These are phyloP conservation scores for western clawed frog (Xenopus tropicalis) DNA, from an alignment of 2,113 vertebrate genomes.

Conservation along the genomic window DNA sequence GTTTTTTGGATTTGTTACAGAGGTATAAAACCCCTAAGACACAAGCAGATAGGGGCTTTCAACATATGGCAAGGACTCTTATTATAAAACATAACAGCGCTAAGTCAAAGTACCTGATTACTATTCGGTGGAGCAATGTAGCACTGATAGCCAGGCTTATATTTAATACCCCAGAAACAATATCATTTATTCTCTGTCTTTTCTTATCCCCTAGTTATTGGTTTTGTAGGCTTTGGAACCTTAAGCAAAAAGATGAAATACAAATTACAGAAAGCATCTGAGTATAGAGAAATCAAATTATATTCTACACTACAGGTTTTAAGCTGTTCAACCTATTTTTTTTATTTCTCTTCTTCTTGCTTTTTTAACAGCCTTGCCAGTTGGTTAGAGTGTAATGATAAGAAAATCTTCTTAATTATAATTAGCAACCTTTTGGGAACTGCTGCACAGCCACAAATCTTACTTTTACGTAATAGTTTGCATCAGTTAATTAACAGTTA, in stretches of 20 bases:
- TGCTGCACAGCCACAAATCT: not conserved
- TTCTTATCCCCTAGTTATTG: slow-evolving; percentile 88
- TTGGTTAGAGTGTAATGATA: slow-evolving; percentile 49
- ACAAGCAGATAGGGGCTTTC: slow-evolving; percentile 69
- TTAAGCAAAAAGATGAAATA: slow-evolving; percentile 86
- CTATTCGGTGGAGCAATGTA: slow-evolving; percentile 87
- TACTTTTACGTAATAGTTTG: slow-evolving; percentile 45
- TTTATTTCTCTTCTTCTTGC: slow-evolving; percentile 34
- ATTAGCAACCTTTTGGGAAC: slow-evolving; percentile 62
- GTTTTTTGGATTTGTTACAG: slow-evolving; percentile 80
- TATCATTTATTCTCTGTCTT: slow-evolving; percentile 94
- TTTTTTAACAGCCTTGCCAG: slow-evolving; percentile 18
- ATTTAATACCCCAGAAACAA: slow-evolving; percentile 93
- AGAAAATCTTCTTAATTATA: slow-evolving; percentile 55
- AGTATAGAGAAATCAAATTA: slow-evolving; percentile 69
- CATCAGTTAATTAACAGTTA: slow-evolving; percentile 55
- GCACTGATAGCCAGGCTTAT: slow-evolving; percentile 86
- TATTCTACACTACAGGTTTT: slow-evolving; percentile 56
- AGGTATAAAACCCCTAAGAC: slow-evolving; percentile 70
- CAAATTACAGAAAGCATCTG: slow-evolving; percentile 71
- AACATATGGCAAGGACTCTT: slow-evolving; percentile 81
- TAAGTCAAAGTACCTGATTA: slow-evolving; percentile 99
- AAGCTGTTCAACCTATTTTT: slow-evolving; percentile 51
- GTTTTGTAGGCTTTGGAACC: slow-evolving; percentile 81
- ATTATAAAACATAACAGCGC: slow-evolving; percentile 80